Evolutionary conservation across 2,113 vertebrate species (phyloP), one percentile per base, ranked within the genome.

Genomic region (Naja naja): DNA sequence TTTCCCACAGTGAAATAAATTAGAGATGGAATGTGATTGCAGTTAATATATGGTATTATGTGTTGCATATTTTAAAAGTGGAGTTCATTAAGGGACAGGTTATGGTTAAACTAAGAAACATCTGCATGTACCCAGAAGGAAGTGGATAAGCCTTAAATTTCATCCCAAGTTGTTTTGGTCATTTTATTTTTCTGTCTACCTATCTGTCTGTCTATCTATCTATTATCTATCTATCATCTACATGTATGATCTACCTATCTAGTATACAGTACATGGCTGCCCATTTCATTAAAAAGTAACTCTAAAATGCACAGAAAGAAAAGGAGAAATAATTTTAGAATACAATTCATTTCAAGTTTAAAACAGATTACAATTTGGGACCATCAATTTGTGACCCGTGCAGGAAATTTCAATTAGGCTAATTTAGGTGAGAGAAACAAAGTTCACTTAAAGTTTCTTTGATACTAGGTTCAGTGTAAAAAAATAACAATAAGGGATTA

Each of bases 61-160:
- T 16, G 30, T 0, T 16, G 52, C 16, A 1, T 11, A 0, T 0
- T 1, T 87, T 53, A 0, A 90, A 60, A 74, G 4, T 0, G 23
- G 49, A 91, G 91, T 4, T 90, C 1, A 0, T 92, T 87, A 25
- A n/a, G 11, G 87, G 43, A 43, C 1, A 3, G 4, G 34, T 93
- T 47, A 49, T 20, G 25, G 0, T 43, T 58, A 89, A 58, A 43
- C 34, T 56, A 49, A 69, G 30, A n/a, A 52, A 45, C 45, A 74
- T 69, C 60, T 90, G 18, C 20, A 45, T 45, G 12, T 90, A 34
- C 22, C 0, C 27, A 49, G 49, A 90, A 56, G 18, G 60, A n/a
- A 0, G 5, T 88, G 3, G 12, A n/a, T 64, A 64, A 16, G 25
- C 7, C 14, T 43, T 30, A 23, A 58, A 58, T 56, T 89, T 16